Percentiles rank a stretch among this genome's conserved stretches.
Conservation (phyloP, 2,797 vertebrate species). For the Poecilia wingei region DNA sequence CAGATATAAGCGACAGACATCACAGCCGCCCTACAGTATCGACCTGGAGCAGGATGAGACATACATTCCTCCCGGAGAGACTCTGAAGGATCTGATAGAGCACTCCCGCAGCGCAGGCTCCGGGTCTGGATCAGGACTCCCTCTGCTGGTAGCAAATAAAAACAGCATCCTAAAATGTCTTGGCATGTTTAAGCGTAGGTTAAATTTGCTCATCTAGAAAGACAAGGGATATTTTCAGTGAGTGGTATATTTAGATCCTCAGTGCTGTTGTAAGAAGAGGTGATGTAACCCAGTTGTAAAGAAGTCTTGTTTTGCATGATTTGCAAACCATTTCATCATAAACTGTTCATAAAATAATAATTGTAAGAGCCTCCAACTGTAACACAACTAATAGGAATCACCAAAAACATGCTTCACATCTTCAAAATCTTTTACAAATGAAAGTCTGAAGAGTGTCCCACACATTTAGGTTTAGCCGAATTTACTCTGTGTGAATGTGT, state of each 20-base stretch:
- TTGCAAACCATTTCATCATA: not conserved
- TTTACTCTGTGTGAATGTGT: too few species aligned
- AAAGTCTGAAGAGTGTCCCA: too few species aligned
- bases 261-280: not conserved
- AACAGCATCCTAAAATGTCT: constrained; percentile 13
- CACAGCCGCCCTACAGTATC: constrained; percentile 88
- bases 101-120: constrained; percentile 91
- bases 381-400: not conserved
- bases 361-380: not conserved
- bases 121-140: constrained; percentile 97
- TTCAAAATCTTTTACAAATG: too few species aligned
- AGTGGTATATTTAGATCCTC: not conserved
- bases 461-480: too few species aligned
- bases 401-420: not conserved
- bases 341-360: not conserved
- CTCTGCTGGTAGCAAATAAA: constrained; percentile 90
- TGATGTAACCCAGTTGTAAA: not conserved
- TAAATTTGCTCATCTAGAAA: not conserved
- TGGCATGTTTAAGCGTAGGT: not conserved
- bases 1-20: constrained; percentile 90
- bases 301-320: constrained; percentile 1
- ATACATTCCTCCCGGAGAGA: constrained; percentile 91
- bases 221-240: not conserved
- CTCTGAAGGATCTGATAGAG: constrained; percentile 90
- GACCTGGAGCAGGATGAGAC: constrained; percentile 92